phyloP scores from a whole-genome alignment of 2,888 invertebrate genomes.

The Mongoloraphidia duomilia region DNA sequence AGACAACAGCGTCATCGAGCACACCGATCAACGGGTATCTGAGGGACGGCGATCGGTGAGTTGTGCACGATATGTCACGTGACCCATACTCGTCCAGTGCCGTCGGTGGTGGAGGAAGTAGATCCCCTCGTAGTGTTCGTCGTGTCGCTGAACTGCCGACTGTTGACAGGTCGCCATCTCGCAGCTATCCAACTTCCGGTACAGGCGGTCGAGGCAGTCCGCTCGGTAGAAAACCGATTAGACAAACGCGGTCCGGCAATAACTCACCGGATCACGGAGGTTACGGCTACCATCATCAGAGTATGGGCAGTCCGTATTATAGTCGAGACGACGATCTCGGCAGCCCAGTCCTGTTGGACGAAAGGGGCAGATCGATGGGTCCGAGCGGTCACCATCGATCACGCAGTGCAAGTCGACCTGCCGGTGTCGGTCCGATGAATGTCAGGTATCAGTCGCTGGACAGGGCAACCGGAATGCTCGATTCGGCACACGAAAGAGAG shows the following conservation, averaged over 20 bases:
- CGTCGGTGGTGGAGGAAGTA: slow-evolving; percentile 40
- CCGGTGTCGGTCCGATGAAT: slow-evolving; percentile 40
- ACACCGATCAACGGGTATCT: slow-evolving; percentile 2
- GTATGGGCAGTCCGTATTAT: slow-evolving; percentile 50
- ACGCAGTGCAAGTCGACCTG: slow-evolving; percentile 65
- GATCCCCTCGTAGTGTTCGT: slow-evolving; percentile 55
- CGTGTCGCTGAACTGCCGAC: slow-evolving; percentile 60
- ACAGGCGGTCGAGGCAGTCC: slow-evolving; percentile 18
- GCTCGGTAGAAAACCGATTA: slow-evolving; percentile 24
- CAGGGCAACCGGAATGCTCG: slow-evolving; percentile 30
- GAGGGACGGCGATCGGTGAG: slow-evolving; percentile 5
- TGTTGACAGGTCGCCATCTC: slow-evolving; percentile 79
- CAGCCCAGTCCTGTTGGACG: slow-evolving; percentile 75
- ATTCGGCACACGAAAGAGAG: slow-evolving; percentile 68
- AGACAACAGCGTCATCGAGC: slow-evolving; percentile 1
- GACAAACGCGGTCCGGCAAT: slow-evolving; percentile 40
- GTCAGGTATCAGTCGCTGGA: slow-evolving; percentile 41
- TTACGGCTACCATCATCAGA: slow-evolving; percentile 37
- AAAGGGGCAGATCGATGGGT: slow-evolving; percentile 44
- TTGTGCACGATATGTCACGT: slow-evolving; percentile 36
- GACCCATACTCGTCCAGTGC: slow-evolving; percentile 37
- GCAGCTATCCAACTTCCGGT: slow-evolving; percentile 55
- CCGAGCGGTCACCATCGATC: slow-evolving; percentile 60
- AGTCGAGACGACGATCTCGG: slow-evolving; percentile 69
- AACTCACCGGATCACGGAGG: slow-evolving; percentile 42